Evolutionary conservation across 2,888 invertebrate genomes (phyloP), one percentile per base, ranked within the genome.

Genomic region (Deilephila elpenor): DNA sequence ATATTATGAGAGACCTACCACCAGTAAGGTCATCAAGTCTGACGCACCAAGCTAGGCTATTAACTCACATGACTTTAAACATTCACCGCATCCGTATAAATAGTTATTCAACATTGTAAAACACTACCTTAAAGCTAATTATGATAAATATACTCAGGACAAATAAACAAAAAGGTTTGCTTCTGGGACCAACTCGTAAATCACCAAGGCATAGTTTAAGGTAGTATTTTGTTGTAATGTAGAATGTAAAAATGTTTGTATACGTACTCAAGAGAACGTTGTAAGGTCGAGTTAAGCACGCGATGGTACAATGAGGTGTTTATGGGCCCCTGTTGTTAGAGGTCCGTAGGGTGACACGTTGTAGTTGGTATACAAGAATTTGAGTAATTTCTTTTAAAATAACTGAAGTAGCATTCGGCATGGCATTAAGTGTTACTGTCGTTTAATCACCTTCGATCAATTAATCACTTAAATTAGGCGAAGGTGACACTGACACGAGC

Each of bases 131-230:
- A 37, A 37, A 37, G 14, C 44, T 44, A 62, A n/a, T 62, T 34
- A 62, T 62, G 19, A 61, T 56, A 17, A 61, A 61, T 19, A 29
- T 61, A 61, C 34, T n/a, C n/a, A 11, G 8, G 37, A 34, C n/a
- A 37, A 61, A 62, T 62, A n/a, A 62, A 34, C 62, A 17, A 62
- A 62, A 62, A 62, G 62, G 62, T 62, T n/a, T 34, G 3, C 34
- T 62, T 62, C 3, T 34, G 62, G 62, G 62, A 62, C 14, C n/a
- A 61, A 17, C 32, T 19, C 34, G 19, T 34, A 34, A 62, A 62
- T 62, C 62, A 62, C n/a, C 34, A 4, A 6, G 62, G 8, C 62
- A 11, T 20, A 25, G 25, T 61, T 29, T 29, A 29, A 1, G 14
- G 56, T n/a, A 5, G n/a, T 6, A 56, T n/a, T 56, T 56, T 5